These are phyloP conservation scores for Diarsia brunnea DNA, from an alignment of 2,888 invertebrate genomes.

Conservation along the genomic window DNA sequence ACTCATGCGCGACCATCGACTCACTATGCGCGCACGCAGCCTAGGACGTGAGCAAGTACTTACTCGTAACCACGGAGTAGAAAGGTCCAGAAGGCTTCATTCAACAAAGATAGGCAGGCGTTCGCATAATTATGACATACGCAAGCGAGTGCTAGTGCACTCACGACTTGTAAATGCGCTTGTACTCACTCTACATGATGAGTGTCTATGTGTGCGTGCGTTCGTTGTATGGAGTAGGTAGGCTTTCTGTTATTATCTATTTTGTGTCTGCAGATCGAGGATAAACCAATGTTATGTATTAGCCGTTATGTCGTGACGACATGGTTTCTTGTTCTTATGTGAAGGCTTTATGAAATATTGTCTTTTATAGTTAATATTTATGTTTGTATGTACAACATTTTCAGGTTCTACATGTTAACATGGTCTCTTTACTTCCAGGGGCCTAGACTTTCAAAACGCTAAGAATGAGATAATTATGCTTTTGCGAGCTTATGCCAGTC, in stretches of 20 bases:
- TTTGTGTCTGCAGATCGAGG: constrained; percentile 25
- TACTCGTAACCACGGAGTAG: constrained; percentile 9
- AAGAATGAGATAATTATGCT: neutral
- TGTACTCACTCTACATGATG: neutral
- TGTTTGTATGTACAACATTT: neutral
- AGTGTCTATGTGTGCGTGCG: neutral
- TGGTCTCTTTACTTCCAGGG: neutral
- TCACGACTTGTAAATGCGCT: neutral
- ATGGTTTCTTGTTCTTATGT: constrained; percentile 20
- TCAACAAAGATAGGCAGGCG: no score
- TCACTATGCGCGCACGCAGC: constrained; percentile 62
- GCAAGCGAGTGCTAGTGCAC: neutral
- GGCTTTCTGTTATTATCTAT: neutral
- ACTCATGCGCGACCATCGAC: constrained; percentile 46
- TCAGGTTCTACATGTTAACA: neutral
- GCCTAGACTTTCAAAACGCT: neutral
- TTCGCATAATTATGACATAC: no score
- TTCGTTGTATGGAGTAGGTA: neutral
- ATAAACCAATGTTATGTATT: constrained; percentile 48
- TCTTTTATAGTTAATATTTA: neutral
- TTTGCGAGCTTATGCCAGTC: neutral
- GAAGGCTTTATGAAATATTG: neutral
- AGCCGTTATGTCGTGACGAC: constrained; percentile 42
- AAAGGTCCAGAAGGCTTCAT: constrained; percentile 1
- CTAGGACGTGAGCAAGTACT: constrained; percentile 46